Conservation (phyloP, 35 echinoderm and acorn worm genomes). For the Lytechinus pictus region DNA sequence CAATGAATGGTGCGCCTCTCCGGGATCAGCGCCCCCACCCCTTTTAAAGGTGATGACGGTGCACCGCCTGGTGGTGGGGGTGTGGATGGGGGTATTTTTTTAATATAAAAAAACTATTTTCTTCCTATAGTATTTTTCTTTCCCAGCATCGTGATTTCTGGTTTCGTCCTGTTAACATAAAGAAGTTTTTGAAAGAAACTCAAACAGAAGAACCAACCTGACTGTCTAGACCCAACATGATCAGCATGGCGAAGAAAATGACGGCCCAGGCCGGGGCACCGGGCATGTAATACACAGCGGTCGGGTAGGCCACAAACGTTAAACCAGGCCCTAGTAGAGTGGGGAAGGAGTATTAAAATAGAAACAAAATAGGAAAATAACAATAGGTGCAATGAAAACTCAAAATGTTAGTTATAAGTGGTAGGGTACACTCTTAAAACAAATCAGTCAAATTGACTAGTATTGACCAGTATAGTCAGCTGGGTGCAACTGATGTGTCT, state of each 20-base stretch:
- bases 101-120: background rate
- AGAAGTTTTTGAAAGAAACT: background rate
- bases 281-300: constrained; percentile 80
- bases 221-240: constrained; percentile 80
- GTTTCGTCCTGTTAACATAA: background rate
- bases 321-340: constrained; percentile 78
- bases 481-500: background rate
- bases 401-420: background rate
- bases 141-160: constrained; percentile 16
- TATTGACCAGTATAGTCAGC: too few relatives aligned
- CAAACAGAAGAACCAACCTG: constrained; percentile 61
- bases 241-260: constrained; percentile 85
- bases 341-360: background rate
- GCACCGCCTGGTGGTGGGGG: too few relatives aligned
- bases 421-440: background rate
- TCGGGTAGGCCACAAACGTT: constrained; percentile 84
- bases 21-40: too few relatives aligned
- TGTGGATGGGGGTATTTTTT: too few relatives aligned
- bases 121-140: background rate
- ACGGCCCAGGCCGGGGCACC: constrained; percentile 79
- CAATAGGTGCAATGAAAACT: too few relatives aligned
- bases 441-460: too few relatives aligned
- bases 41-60: too few relatives aligned
- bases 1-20: too few relatives aligned
- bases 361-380: background rate